Conservation (phyloP, 2,888 invertebrate species). For the Apoda limacodes region DNA sequence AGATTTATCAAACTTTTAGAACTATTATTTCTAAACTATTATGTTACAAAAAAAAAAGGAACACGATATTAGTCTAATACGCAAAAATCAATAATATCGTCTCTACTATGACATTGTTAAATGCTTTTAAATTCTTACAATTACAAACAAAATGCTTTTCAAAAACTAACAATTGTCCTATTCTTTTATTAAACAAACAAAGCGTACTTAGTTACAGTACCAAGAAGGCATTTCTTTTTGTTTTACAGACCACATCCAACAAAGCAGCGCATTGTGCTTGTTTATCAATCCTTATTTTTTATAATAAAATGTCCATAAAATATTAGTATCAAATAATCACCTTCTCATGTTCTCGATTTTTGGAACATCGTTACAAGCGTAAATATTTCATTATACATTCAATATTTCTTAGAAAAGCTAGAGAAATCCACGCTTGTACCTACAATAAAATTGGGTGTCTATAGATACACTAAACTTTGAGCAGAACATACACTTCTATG, state of each 20-base stretch:
- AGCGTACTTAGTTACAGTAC: no score
- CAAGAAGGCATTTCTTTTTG: no score
- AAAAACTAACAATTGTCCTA: constrained; percentile 48
- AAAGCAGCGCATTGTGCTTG: constrained; percentile 54
- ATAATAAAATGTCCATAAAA: constrained; percentile 43
- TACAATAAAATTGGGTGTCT: neutral
- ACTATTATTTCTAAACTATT: no score
- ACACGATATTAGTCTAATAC: no score
- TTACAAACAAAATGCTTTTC: no score
- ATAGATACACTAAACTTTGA: neutral
- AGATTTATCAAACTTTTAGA: no score
- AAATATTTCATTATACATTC: constrained; percentile 37
- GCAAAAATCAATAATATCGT: no score
- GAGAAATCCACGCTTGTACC: constrained; percentile 27
- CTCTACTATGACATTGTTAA: no score
- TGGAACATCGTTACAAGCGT: constrained; percentile 36
- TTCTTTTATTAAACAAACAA: constrained; percentile 46
- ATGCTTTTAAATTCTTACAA: no score
- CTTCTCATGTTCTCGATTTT: constrained; percentile 51
- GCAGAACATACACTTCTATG: constrained; percentile 27
- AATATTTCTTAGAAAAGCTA: constrained; percentile 35
- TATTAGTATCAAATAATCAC: constrained; percentile 50
- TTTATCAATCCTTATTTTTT: constrained; percentile 39
- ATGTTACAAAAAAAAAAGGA: no score
- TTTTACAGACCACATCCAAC: constrained; percentile 54